Conservation (phyloP, 2,797 vertebrate species). For the Gymnothorax javanicus region DNA sequence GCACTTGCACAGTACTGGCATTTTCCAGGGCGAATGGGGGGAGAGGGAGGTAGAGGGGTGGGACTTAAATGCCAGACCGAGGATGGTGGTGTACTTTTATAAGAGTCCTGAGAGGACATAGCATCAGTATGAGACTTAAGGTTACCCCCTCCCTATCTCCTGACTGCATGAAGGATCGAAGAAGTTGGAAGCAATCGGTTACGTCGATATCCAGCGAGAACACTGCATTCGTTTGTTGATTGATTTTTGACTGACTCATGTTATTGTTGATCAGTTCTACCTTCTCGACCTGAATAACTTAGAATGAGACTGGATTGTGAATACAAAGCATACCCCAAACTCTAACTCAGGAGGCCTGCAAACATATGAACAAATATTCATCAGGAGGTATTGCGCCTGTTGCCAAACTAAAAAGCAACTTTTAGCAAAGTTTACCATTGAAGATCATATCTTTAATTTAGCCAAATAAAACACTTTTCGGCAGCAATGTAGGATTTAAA, state of each 20-base stretch:
- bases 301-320: neutral
- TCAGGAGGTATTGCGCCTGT: too few species aligned
- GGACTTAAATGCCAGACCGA: constrained; percentile 64
- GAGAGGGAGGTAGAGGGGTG: constrained; percentile 28
- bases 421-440: too few species aligned
- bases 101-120: constrained; percentile 57
- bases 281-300: neutral
- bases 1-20: constrained; percentile 39
- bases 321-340: too few species aligned
- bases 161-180: constrained; percentile 50
- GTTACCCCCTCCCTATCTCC: constrained; percentile 14
- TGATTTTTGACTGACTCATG: neutral
- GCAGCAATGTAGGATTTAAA: too few species aligned
- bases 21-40: constrained; percentile 12
- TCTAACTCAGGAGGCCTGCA: too few species aligned
- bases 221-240: neutral
- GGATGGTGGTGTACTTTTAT: constrained; percentile 58
- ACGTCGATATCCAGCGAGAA: neutral
- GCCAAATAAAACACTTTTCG: too few species aligned
- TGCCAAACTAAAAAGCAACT: too few species aligned
- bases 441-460: too few species aligned
- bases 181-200: constrained; percentile 51
- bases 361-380: too few species aligned
- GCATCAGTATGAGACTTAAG: constrained; percentile 62
- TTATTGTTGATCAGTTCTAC: neutral